Percentiles rank a stretch among this genome's conserved stretches.
Evolutionary conservation across 2,797 vertebrate species (phyloP).

Genomic region (Myotis daubentonii): DNA sequence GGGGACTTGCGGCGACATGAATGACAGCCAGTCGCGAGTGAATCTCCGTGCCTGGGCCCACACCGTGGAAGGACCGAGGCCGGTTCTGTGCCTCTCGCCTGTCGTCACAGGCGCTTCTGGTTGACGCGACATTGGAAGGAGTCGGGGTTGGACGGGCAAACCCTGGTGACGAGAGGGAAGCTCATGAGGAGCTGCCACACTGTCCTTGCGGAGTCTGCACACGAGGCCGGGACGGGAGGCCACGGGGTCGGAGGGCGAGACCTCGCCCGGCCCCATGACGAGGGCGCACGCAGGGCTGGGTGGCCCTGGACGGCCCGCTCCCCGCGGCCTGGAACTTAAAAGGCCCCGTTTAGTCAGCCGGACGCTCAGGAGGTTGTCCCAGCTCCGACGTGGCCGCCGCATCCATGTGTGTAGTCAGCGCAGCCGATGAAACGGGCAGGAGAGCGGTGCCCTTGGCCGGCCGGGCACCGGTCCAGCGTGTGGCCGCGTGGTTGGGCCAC

Average conservation of each 20-base stretch:
- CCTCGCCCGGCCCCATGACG: background rate
- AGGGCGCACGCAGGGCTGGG: background rate
- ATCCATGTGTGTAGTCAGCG: fast-evolving
- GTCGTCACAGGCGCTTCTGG: background rate
- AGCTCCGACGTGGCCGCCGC: background rate
- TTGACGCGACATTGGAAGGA: fast-evolving
- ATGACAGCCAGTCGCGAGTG: background rate
- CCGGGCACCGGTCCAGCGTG: background rate
- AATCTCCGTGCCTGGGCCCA: background rate
- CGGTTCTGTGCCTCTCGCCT: no score
- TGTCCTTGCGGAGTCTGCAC: background rate
- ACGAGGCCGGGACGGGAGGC: background rate
- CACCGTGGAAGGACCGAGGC: no score
- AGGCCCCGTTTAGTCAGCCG: background rate
- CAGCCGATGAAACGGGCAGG: no score
- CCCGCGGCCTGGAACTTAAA: background rate
- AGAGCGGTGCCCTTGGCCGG: background rate
- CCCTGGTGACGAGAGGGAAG: background rate
- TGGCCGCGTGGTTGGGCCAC: background rate
- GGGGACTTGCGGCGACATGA: background rate
- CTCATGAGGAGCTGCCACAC: background rate
- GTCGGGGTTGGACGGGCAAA: background rate
- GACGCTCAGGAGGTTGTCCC: background rate
- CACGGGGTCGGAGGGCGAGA: background rate
- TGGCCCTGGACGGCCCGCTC: background rate